phyloP scores from a whole-genome alignment of 2,888 invertebrate genomes.

The Junonia oenone region DNA sequence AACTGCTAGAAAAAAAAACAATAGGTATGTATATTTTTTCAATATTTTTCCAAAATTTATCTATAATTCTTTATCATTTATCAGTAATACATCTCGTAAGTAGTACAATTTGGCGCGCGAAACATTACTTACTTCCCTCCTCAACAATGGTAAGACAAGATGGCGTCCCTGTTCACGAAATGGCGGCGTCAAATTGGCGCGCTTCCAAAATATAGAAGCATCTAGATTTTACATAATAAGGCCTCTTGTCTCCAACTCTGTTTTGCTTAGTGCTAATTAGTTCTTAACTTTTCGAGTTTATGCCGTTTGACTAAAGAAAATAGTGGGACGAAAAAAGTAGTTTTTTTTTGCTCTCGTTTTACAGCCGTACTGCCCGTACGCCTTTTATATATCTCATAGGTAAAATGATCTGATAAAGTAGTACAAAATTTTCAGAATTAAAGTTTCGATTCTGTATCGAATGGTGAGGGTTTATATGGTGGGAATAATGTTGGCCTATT shows the following conservation, averaged over 20 bases:
- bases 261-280: conserved; percentile 16
- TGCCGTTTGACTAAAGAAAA: background rate
- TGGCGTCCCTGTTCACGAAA: conserved; percentile 34
- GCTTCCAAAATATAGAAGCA: conserved; percentile 30
- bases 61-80: background rate
- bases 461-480: too few relatives aligned
- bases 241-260: conserved; percentile 14
- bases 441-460: too few relatives aligned
- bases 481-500: too few relatives aligned
- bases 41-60: too few relatives aligned
- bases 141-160: conserved; percentile 31
- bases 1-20: too few relatives aligned
- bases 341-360: too few relatives aligned
- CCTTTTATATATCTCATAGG: too few relatives aligned
- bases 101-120: conserved; percentile 21
- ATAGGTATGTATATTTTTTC: too few relatives aligned
- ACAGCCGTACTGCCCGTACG: too few relatives aligned
- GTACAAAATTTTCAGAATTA: too few relatives aligned
- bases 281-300: conserved; percentile 4
- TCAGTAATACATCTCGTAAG: conserved; percentile 6
- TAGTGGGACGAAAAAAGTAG: too few relatives aligned
- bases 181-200: conserved; percentile 34
- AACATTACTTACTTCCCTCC: conserved; percentile 22
- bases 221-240: conserved; percentile 30
- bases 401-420: too few relatives aligned